Evolutionary conservation across 2,113 vertebrate genomes (phyloP).

Genomic region (Cochlearius cochlearius): DNA sequence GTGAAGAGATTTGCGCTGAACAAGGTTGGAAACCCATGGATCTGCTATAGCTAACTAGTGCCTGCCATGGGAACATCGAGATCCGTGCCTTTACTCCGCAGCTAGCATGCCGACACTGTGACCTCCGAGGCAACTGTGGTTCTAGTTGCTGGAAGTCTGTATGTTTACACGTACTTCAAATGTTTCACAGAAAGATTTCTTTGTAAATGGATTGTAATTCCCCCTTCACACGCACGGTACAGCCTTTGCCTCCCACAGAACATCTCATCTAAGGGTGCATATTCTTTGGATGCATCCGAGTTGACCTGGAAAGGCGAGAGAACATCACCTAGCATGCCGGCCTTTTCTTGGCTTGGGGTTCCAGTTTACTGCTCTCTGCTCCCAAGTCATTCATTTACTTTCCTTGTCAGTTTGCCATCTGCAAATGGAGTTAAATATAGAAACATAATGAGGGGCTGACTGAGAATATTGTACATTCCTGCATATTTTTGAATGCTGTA

Average conservation of each 20-base stretch:
- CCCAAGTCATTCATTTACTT: conserved; percentile 21
- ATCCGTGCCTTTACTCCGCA: background rate
- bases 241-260: background rate
- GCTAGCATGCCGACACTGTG: background rate
- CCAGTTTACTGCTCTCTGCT: background rate
- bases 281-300: background rate
- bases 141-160: background rate
- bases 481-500: background rate
- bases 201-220: background rate
- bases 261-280: background rate
- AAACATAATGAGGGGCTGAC: background rate
- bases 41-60: background rate
- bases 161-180: background rate
- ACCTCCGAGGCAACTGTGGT: background rate
- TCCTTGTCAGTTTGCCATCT: conserved; percentile 10
- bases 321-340: background rate
- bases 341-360: background rate
- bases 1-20: background rate
- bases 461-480: conserved; percentile 17
- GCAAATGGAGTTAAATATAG: conserved; percentile 33
- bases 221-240: background rate
- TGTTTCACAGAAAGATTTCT: background rate
- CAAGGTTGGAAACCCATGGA: background rate
- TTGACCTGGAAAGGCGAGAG: background rate
- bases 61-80: background rate